phyloP scores from a whole-genome alignment of 1,140 invertebrate genomes.

The Paraescarpia echinospica region DNA sequence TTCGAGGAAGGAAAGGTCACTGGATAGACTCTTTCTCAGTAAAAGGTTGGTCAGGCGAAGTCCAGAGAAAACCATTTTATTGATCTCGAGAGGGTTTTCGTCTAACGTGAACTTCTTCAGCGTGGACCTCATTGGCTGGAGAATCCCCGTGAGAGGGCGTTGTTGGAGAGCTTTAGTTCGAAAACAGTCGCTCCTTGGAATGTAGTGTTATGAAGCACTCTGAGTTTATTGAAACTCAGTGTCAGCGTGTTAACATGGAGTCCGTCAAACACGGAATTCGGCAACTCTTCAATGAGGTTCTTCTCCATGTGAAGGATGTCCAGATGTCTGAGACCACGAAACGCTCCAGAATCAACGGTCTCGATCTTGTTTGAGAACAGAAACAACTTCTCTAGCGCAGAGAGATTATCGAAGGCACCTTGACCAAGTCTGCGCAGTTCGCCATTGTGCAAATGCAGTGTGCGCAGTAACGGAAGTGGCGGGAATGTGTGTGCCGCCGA shows the following conservation, averaged over 20 bases:
- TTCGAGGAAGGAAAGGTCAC: too few species aligned
- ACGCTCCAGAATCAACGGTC: neutral
- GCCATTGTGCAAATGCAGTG: neutral
- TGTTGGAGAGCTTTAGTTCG: neutral
- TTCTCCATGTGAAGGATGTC: too few species aligned
- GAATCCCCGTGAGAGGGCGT: neutral
- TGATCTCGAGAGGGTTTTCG: neutral
- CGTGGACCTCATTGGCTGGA: neutral
- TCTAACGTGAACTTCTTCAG: conserved; percentile 8
- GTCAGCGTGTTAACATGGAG: neutral
- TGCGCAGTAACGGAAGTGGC: neutral
- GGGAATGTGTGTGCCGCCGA: conserved; percentile 8
- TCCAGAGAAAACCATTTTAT: neutral
- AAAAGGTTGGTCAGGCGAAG: neutral
- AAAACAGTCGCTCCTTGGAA: too few species aligned
- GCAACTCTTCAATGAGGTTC: too few species aligned
- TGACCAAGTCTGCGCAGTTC: neutral
- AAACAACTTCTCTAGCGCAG: neutral
- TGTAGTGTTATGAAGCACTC: too few species aligned
- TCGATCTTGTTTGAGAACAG: neutral
- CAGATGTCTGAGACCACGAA: too few species aligned
- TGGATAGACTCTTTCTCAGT: too few species aligned
- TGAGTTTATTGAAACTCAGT: too few species aligned
- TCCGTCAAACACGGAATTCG: conserved; percentile 7
- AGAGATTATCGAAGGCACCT: neutral